Evolutionary conservation across 2,797 vertebrate species (phyloP).

Genomic region (Enteromius radiatus): DNA sequence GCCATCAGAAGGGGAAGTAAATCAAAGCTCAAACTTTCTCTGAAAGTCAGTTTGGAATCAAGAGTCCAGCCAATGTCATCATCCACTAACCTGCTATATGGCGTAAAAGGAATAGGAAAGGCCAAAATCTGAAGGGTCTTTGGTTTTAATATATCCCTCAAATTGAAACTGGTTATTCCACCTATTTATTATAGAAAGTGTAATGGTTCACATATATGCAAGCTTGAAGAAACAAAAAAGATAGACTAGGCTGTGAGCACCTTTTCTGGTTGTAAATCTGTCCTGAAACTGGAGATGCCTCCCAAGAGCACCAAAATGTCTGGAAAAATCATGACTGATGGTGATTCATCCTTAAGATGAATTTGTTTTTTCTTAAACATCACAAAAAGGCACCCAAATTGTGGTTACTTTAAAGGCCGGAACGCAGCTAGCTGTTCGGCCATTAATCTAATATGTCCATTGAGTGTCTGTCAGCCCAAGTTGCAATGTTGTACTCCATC

Average conservation of each 20-base stretch:
- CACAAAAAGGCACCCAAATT: background rate
- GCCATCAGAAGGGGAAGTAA: constrained; percentile 84
- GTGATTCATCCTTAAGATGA: background rate
- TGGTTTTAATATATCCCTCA: background rate
- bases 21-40: constrained; percentile 90
- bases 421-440: background rate
- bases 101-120: constrained; percentile 31
- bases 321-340: background rate
- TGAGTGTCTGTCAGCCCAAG: background rate
- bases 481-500: background rate
- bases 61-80: constrained; percentile 80
- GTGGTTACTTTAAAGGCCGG: background rate
- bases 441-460: background rate
- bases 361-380: background rate
- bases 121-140: constrained; percentile 23
- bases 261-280: background rate
- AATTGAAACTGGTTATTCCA: background rate
- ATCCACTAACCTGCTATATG: constrained; percentile 78
- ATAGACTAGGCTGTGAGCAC: background rate
- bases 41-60: constrained; percentile 89
- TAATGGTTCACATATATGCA: background rate
- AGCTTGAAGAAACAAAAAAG: background rate
- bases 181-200: background rate
- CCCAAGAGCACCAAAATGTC: background rate
- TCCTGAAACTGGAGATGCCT: background rate